Evolutionary conservation across 2,888 invertebrate species (phyloP).

Genomic region (Drosophila multiciliata): DNA sequence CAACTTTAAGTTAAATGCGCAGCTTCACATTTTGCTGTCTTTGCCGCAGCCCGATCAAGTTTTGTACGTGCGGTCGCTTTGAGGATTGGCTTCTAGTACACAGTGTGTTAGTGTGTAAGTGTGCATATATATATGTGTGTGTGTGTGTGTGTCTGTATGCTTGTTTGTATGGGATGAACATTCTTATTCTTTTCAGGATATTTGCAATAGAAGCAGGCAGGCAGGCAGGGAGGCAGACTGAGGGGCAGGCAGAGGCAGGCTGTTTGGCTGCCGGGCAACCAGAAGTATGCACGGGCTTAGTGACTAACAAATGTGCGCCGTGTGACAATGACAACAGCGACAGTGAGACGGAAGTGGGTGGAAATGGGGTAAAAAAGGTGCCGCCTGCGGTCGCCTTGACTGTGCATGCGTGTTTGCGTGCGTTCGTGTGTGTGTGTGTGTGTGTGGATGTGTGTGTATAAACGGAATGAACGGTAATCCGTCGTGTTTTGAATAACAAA

Average conservation of each 20-base stretch:
- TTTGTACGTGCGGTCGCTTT: conserved; percentile 78
- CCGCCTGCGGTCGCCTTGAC: conserved; percentile 60
- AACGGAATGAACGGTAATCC: conserved; percentile 82
- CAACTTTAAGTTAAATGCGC: conserved; percentile 51
- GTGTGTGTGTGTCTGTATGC: conserved; percentile 16
- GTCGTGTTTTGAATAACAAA: conserved; percentile 83
- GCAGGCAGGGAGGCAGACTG: conserved; percentile 16
- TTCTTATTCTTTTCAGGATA: conserved; percentile 74
- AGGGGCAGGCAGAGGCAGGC: conserved; percentile 22
- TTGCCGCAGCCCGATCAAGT: conserved; percentile 68
- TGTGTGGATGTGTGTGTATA: conserved; percentile 54
- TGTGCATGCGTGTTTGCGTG: conserved; percentile 12
- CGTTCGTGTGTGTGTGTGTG: neutral
- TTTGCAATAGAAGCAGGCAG: conserved; percentile 20
- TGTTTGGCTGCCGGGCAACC: conserved; percentile 34
- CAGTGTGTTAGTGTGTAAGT: conserved; percentile 6
- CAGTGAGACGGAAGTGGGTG: conserved; percentile 4
- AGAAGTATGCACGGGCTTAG: conserved; percentile 74
- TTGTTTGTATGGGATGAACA: conserved; percentile 73
- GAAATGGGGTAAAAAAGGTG: conserved; percentile 51
- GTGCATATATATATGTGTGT: conserved; percentile 8
- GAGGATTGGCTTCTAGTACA: conserved; percentile 63
- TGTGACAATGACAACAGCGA: conserved; percentile 68
- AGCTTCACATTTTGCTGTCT: conserved; percentile 63
- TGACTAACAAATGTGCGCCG: conserved; percentile 76